phyloP scores from a whole-genome alignment of 2,888 invertebrate genomes.

The Neocrepidodera transversa region DNA sequence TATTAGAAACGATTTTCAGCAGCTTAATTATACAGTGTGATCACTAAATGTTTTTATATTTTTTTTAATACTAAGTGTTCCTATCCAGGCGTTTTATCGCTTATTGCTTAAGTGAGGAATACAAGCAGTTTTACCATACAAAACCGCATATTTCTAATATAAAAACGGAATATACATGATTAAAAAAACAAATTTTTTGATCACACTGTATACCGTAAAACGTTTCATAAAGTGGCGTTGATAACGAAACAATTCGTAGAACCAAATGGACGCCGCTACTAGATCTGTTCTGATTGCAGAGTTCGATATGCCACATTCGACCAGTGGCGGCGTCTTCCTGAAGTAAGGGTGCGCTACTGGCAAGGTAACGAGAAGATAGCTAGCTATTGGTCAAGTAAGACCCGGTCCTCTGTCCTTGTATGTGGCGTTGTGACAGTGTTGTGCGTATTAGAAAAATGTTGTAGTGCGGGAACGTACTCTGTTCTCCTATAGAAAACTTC shows the following conservation, averaged over 20 bases:
- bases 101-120: no score
- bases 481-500: conserved; percentile 24
- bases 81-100: no score
- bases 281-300: conserved; percentile 69
- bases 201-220: no score
- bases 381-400: conserved; percentile 65
- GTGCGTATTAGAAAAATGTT: conserved; percentile 55
- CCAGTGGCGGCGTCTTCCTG: conserved; percentile 66
- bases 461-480: conserved; percentile 54
- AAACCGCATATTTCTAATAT: no score
- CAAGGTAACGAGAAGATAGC: conserved; percentile 70
- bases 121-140: no score
- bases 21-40: no score
- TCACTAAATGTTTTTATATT: no score
- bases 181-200: no score
- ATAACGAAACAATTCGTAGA: background rate
- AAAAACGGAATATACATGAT: no score
- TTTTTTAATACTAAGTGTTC: no score
- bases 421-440: conserved; percentile 62
- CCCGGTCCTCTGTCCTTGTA: conserved; percentile 57
- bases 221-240: background rate
- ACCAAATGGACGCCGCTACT: conserved; percentile 64
- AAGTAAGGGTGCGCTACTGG: conserved; percentile 62
- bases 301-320: conserved; percentile 58
- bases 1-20: no score